These are phyloP conservation scores for Coryphaenoides rupestris DNA, from an alignment of 2,113 vertebrate species.

Conservation along the genomic window DNA sequence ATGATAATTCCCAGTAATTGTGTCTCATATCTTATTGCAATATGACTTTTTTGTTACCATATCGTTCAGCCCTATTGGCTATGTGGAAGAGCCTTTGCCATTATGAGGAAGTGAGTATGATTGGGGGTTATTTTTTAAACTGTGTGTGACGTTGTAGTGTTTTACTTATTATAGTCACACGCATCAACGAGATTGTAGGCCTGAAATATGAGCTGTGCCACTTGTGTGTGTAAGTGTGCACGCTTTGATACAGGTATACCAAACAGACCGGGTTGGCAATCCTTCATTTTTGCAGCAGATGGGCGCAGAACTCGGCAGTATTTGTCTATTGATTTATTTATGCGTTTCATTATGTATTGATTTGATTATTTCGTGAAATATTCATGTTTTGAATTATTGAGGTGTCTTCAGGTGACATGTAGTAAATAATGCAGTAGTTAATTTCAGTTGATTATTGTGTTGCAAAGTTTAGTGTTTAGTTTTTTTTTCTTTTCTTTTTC, in stretches of 20 bases:
- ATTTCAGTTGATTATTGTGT: conserved; percentile 90
- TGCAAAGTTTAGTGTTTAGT: conserved; percentile 78
- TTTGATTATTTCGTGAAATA: conserved; percentile 97
- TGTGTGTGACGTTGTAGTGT: too few relatives aligned
- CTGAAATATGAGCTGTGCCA: neutral
- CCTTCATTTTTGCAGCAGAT: conserved; percentile 45
- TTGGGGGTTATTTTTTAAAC: too few relatives aligned
- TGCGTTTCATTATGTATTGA: conserved; percentile 97
- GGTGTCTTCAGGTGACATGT: conserved; percentile 70
- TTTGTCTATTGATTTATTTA: conserved; percentile 95
- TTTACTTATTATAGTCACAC: neutral
- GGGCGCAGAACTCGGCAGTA: conserved; percentile 51
- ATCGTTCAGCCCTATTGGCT: too few relatives aligned
- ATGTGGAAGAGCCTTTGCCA: too few relatives aligned
- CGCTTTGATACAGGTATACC: neutral
- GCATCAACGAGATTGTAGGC: neutral
- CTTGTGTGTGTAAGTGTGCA: neutral
- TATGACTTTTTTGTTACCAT: too few relatives aligned
- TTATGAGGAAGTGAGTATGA: too few relatives aligned
- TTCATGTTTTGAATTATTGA: conserved; percentile 94
- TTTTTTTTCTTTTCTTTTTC: conserved; percentile 48
- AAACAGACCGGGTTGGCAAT: conserved; percentile 29
- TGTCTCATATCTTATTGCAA: too few relatives aligned
- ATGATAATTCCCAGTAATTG: too few relatives aligned
- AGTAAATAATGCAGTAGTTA: conserved; percentile 91